These are phyloP conservation scores for Trypoxylon attenuatum DNA, from an alignment of 2,888 invertebrate genomes.

Conservation along the genomic window DNA sequence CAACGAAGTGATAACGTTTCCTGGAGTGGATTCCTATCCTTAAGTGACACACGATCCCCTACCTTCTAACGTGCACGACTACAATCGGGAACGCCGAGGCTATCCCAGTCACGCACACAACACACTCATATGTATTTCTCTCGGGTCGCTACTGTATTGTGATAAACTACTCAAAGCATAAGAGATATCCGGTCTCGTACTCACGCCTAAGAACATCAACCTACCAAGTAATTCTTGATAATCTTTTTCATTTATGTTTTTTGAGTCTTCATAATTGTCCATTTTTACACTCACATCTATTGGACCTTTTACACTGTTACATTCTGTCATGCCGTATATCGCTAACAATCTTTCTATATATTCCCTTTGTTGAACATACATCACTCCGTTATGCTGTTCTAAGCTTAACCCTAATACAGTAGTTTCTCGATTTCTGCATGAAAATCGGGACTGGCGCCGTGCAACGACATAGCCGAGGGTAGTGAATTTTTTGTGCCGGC, in stretches of 20 bases:
- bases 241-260: neutral
- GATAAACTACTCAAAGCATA: neutral
- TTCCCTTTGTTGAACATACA: neutral
- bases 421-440: too few relatives aligned
- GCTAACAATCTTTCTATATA: neutral
- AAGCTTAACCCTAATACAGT: slow-evolving; percentile 7
- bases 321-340: neutral
- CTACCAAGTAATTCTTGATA: slow-evolving; percentile 4
- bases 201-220: slow-evolving; percentile 1
- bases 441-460: too few relatives aligned
- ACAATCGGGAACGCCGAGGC: too few relatives aligned
- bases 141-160: slow-evolving; percentile 1
- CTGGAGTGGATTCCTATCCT: too few relatives aligned
- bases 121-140: neutral
- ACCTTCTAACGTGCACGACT: too few relatives aligned
- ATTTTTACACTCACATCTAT: neutral
- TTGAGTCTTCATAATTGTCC: neutral
- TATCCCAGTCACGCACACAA: too few relatives aligned
- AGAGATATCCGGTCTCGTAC: slow-evolving; percentile 2
- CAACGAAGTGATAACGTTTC: too few relatives aligned
- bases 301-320: neutral
- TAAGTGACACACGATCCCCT: too few relatives aligned
- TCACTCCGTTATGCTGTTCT: neutral
- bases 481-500: too few relatives aligned
- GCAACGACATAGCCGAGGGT: too few relatives aligned